Percentiles rank a stretch among this genome's conserved stretches.
These are phyloP conservation scores for Zoanthus gigantus DNA, from an alignment of 92 coral and sea anemone genomes.

Conservation along the genomic window DNA sequence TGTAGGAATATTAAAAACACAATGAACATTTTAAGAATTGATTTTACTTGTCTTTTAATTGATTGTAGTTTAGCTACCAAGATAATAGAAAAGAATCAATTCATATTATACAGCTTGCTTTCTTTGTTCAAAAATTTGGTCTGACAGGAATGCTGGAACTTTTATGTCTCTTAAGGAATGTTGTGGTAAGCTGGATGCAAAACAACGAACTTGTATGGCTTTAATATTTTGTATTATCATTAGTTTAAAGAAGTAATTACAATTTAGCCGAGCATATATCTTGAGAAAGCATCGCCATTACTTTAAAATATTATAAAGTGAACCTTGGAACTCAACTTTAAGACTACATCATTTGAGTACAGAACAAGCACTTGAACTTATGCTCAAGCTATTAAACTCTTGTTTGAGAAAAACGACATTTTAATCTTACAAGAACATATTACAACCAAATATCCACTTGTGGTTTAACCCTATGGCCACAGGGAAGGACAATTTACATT, in stretches of 20 bases:
- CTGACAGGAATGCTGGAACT: background rate
- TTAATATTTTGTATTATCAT: background rate
- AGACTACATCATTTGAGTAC: background rate
- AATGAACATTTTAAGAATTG: background rate
- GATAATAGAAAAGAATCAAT: background rate
- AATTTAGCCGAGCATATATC: background rate
- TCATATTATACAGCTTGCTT: background rate
- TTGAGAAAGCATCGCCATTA: background rate
- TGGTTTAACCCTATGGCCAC: slow-evolving; percentile 31
- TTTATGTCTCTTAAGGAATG: background rate
- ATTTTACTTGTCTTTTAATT: background rate
- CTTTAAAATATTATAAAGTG: background rate
- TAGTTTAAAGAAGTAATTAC: background rate
- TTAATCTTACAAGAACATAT: slow-evolving; percentile 8
- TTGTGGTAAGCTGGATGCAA: background rate
- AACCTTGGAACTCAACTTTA: background rate
- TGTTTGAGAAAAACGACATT: slow-evolving; percentile 2
- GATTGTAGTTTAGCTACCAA: background rate
- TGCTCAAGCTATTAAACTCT: slow-evolving; percentile 1
- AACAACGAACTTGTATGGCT: background rate
- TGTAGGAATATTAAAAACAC: background rate
- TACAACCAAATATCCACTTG: background rate
- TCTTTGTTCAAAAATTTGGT: background rate
- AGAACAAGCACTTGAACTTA: background rate
- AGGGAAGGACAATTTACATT: background rate